Base-by-base conservation (phyloP, 1,140 invertebrate species). In the Yoshiicerus persimilis region DNA sequence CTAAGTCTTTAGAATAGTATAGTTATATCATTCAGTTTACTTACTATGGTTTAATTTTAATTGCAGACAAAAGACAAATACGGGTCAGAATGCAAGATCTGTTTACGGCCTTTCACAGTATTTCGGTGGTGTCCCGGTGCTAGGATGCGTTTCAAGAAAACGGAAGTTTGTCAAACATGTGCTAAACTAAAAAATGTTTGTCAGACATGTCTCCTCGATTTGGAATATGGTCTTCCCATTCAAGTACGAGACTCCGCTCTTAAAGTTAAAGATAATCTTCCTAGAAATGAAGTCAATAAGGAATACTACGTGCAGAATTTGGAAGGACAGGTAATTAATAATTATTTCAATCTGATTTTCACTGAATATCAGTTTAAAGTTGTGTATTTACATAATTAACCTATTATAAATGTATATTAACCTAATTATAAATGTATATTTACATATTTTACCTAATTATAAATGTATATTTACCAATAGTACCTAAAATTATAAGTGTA, bases 71-170 rank as follows among this genome's bases (percentile, higher is more conserved):
- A 99, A 93, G 99, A 99, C 92, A 96, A 96, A 88, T 99, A 98
- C 94, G 99, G 99, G 0, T 98, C 98, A 92, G 99, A 99, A 92
- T 99, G 99, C 92, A 99, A 99, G 93, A 99, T 99, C 88, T 99
- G 99, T 93, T 95, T 96, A 34, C 94, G 99, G 9, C 99, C 99
- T 1, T 99, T 99, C 91, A 99, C 99, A 38, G 98, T 99, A 38
- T 99, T 99, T 92, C 95, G 99, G 32, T 98, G 97, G 96, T 99
- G 98, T 94, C 99, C 99, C 1, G 99, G 99, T 27, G 96, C 98
- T 3, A 94, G 97, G 88, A 99, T 99, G 98, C 95, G 99, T 91
- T 99, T 99, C 92, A 99, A 99, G 92, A 99, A 99, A 92, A 99
- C 99, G 0, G 99, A 99, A 94, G 97, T 99, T 11, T 99, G 99